A percentile compares a stretch with the other conserved stretches of the same genome.
phyloP scores from a whole-genome alignment of 2,888 invertebrate genomes.

The Caenorhabditis afra region DNA sequence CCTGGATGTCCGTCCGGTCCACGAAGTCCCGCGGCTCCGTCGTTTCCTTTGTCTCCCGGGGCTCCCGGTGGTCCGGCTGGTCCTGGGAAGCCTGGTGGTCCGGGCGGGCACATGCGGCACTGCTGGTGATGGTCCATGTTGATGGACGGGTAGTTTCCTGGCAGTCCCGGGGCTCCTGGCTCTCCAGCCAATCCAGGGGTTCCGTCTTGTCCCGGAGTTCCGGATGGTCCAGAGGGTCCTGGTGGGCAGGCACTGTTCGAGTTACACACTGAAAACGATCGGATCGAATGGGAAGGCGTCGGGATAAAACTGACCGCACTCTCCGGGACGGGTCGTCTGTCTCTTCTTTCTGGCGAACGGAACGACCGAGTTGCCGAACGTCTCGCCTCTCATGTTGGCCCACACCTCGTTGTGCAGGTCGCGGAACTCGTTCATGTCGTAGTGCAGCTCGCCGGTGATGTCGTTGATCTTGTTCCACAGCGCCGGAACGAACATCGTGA shows the following conservation, averaged over 20 bases:
- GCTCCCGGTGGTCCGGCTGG: conserved; percentile 69
- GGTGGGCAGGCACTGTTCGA: conserved; percentile 66
- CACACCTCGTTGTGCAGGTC: conserved; percentile 63
- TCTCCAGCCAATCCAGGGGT: conserved; percentile 64
- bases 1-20: conserved; percentile 70
- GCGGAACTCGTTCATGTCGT: conserved; percentile 65
- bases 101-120: conserved; percentile 71
- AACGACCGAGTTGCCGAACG: conserved; percentile 58
- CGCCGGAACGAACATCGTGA: conserved; percentile 63
- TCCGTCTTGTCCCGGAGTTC: conserved; percentile 66
- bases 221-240: conserved; percentile 61
- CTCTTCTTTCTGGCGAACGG: conserved; percentile 67
- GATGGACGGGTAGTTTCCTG: conserved; percentile 72
- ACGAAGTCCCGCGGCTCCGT: conserved; percentile 60
- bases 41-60: conserved; percentile 63
- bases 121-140: conserved; percentile 69
- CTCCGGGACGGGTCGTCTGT: conserved; percentile 65
- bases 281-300: neutral
- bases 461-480: conserved; percentile 64
- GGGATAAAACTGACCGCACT: conserved; percentile 49
- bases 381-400: conserved; percentile 60
- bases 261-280: conserved; percentile 58
- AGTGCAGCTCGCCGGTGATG: conserved; percentile 65
- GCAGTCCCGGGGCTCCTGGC: conserved; percentile 64
- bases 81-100: conserved; percentile 70